Evolutionary conservation across 2,113 vertebrate species (phyloP).

Genomic region (Solea senegalensis): DNA sequence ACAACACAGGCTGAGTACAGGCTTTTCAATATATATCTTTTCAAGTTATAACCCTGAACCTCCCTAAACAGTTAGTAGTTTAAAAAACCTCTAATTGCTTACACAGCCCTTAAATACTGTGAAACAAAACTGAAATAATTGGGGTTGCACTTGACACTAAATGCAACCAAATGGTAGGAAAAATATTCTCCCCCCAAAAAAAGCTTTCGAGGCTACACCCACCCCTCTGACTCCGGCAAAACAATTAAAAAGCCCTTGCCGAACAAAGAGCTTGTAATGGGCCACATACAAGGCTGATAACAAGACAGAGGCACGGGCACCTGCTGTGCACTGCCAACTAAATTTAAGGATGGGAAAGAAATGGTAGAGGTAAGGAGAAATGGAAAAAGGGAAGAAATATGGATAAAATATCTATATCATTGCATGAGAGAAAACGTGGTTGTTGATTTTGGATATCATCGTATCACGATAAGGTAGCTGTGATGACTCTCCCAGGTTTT

Average conservation of each 20-base stretch:
- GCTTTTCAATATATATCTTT: background rate
- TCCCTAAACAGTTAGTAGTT: background rate
- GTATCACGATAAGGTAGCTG: too few relatives aligned
- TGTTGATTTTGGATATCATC: too few relatives aligned
- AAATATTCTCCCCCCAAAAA: slow-evolving; percentile 5
- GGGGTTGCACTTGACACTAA: slow-evolving; percentile 49
- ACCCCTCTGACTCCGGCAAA: slow-evolving; percentile 63
- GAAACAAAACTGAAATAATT: slow-evolving; percentile 58
- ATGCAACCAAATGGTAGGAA: slow-evolving; percentile 53
- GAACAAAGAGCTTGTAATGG: slow-evolving; percentile 68
- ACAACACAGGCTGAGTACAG: background rate
- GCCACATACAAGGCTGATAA: slow-evolving; percentile 73
- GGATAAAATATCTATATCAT: too few relatives aligned
- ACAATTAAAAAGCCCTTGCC: slow-evolving; percentile 73
- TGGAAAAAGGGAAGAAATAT: slow-evolving; percentile 6
- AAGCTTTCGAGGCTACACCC: slow-evolving; percentile 46
- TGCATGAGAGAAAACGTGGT: too few relatives aligned
- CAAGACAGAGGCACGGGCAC: slow-evolving; percentile 67
- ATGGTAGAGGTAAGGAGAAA: slow-evolving; percentile 4
- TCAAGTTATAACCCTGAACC: slow-evolving; percentile 5
- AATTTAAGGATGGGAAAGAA: slow-evolving; percentile 43
- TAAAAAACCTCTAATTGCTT: slow-evolving; percentile 37
- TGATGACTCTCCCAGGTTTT: too few relatives aligned
- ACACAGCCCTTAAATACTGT: slow-evolving; percentile 45
- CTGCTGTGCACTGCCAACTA: slow-evolving; percentile 63